These are phyloP conservation scores for Notothenia rossii DNA, from an alignment of 2,113 vertebrate genomes.

Conservation along the genomic window DNA sequence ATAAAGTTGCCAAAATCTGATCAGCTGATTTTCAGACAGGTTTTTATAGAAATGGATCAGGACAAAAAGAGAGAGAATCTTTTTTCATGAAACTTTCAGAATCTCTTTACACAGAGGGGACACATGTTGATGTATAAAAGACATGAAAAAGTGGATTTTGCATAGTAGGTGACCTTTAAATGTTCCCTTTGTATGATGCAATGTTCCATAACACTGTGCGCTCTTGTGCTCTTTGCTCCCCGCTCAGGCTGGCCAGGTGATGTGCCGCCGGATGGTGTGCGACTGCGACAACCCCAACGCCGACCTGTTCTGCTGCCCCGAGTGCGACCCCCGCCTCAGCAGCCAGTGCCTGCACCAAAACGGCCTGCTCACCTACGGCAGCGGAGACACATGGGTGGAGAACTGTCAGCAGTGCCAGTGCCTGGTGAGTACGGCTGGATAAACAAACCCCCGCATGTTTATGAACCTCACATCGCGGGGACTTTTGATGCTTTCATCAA, in stretches of 20 bases:
- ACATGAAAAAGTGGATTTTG: too few species aligned
- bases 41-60: too few species aligned
- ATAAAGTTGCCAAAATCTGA: too few species aligned
- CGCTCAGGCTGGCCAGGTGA: slow-evolving; percentile 90
- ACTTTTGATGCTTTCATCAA: not conserved
- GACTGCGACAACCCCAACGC: slow-evolving; percentile 98
- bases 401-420: slow-evolving; percentile 97
- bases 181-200: too few species aligned
- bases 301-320: slow-evolving; percentile 97
- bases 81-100: too few species aligned
- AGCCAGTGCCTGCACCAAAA: slow-evolving; percentile 96
- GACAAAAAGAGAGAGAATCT: too few species aligned
- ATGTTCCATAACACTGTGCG: too few species aligned
- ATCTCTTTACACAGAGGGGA: too few species aligned
- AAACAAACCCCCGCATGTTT: not conserved
- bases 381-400: slow-evolving; percentile 96
- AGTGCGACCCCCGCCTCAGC: slow-evolving; percentile 95
- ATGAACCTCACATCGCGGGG: not conserved
- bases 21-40: too few species aligned
- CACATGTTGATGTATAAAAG: too few species aligned
- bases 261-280: slow-evolving; percentile 98
- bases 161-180: too few species aligned
- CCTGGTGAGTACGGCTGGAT: slow-evolving; percentile 85
- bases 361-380: slow-evolving; percentile 92
- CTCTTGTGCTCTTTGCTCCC: slow-evolving; percentile 4